Base-by-base conservation (phyloP, 2,888 invertebrate genomes). In the Villa cingulata region DNA sequence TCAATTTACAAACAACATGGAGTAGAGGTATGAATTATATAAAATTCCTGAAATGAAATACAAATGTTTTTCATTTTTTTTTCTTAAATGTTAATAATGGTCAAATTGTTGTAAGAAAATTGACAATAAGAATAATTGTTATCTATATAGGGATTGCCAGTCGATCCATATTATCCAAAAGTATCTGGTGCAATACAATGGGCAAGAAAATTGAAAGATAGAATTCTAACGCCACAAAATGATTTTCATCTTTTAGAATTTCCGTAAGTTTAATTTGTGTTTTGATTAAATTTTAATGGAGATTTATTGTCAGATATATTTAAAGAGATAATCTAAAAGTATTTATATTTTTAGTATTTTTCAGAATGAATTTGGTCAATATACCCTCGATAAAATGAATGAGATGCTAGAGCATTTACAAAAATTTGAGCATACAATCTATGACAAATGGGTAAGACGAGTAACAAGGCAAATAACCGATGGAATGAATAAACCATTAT, bases 161-260 rank as follows among this genome's bases (percentile, higher is more conserved):
- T 79, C 2, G 80, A 84, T 59, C 66, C 72, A 15, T 80, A 83
- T 61, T 78, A 83, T 60, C 88, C 91, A 1, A 81, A 82, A 15
- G 78, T 86, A 0, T 78, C 84, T 27, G 89, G 89, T 0, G 72
- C 78, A 41, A 63, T 90, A 17, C 77, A 80, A 58, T 86, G 83
- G 78, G 65, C 87, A 1, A 65, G 75, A 56, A 86, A 87, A 62
- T 61, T 86, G 37, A 72, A 73, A 18, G 64, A 70, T 46, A 70
- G 83, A 44, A 73, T 82, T 4, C 65, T 70, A 29, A 62, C 64
- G 45, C 80, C 83, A 0, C 72, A 78, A 58, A 75, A 77, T 39
- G 78, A 78, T 37, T 75, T 80, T 48, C 73, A 75, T 48, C 48
- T 75, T 29, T 72, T 85, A 52, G 82, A 85, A 54, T 77, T 82